Conservation (phyloP, 2,888 invertebrate genomes). For the Watsonalla cultraria region DNA sequence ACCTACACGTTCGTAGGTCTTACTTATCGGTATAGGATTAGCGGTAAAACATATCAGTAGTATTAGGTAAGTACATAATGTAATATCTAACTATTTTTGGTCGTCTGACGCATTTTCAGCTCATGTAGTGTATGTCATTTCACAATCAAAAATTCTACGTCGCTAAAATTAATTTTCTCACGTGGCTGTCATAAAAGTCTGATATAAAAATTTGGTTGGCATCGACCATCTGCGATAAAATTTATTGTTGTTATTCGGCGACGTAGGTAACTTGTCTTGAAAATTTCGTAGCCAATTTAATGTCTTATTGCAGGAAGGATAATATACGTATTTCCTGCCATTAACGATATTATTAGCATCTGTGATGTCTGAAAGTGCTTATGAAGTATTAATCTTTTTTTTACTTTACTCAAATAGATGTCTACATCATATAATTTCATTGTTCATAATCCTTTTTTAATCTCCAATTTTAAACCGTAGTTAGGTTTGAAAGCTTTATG, state of each 20-base stretch:
- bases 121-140: slow-evolving; percentile 27
- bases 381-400: no score
- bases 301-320: background rate
- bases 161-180: slow-evolving; percentile 43
- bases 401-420: no score
- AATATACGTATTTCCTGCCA: background rate
- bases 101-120: slow-evolving; percentile 37
- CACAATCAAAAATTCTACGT: slow-evolving; percentile 22
- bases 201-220: slow-evolving; percentile 43
- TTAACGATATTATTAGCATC: background rate
- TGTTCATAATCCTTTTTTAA: no score
- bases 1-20: no score
- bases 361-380: background rate
- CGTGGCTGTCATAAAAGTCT: slow-evolving; percentile 42
- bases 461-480: no score
- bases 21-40: no score
- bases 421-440: no score
- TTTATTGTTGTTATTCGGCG: background rate
- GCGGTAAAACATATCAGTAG: no score
- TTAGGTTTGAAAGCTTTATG: no score
- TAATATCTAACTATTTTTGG: background rate
- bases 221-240: slow-evolving; percentile 7
- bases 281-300: background rate
- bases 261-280: no score
- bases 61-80: background rate